A percentile compares a stretch with the other conserved stretches of the same genome.
Conservation (phyloP, 2,797 vertebrate species). For the Limosa lapponica region DNA sequence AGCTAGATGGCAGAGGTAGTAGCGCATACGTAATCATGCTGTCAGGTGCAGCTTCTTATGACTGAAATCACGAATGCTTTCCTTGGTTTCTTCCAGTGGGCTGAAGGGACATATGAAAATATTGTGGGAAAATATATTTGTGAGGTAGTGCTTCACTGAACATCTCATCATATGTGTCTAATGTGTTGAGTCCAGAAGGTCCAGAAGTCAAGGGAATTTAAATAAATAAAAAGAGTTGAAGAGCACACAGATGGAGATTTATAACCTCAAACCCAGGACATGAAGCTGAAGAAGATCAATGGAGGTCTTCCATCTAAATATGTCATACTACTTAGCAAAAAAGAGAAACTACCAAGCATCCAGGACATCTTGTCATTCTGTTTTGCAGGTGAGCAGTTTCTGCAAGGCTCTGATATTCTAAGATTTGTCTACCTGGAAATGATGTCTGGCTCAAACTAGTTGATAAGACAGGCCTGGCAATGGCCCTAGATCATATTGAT, state of each 20-base stretch:
- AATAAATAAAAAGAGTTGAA: background rate
- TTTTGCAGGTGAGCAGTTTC: background rate
- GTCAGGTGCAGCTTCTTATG: background rate
- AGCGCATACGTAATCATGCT: background rate
- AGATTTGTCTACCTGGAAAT: background rate
- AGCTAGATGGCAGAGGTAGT: background rate
- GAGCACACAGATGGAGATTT: background rate
- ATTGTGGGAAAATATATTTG: background rate
- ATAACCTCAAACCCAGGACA: background rate
- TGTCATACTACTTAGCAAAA: background rate
- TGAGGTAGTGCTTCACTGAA: background rate
- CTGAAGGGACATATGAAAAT: background rate
- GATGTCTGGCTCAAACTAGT: background rate
- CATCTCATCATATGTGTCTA: background rate
- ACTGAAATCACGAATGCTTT: background rate
- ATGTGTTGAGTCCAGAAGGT: background rate
- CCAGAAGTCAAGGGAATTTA: background rate
- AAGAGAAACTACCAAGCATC: background rate
- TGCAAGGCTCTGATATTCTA: background rate
- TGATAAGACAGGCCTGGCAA: background rate
- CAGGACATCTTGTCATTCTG: background rate
- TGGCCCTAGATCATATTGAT: background rate
- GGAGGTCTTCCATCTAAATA: background rate
- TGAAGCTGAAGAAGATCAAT: background rate
- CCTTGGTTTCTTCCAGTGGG: background rate